Percentiles rank a stretch among this genome's conserved stretches.
These are phyloP conservation scores for Drosophila nr. perissopoda DNA, from an alignment of 2,888 invertebrate species.

Conservation along the genomic window DNA sequence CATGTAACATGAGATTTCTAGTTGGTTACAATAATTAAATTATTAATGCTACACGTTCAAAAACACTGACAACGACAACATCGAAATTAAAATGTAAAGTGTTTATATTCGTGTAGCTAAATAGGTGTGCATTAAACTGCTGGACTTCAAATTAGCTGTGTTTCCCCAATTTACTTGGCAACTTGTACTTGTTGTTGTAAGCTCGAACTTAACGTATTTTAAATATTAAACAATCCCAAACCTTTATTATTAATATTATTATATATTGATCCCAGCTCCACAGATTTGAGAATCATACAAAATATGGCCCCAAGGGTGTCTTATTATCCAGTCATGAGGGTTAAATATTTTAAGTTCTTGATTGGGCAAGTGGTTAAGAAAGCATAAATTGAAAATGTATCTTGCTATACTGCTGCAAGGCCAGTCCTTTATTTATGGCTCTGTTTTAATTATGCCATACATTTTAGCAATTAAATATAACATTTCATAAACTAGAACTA, in stretches of 20 bases:
- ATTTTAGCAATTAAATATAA: no score
- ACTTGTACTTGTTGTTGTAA: neutral
- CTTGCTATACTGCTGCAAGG: neutral
- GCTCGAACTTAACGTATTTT: neutral
- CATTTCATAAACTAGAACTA: neutral
- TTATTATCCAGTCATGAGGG: neutral
- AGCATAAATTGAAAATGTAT: neutral
- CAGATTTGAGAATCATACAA: neutral
- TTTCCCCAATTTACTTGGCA: neutral
- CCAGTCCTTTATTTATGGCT: neutral
- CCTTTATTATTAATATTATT: neutral
- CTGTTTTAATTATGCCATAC: neutral
- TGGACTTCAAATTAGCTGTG: neutral
- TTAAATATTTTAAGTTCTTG: neutral
- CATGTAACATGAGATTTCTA: conserved; percentile 29
- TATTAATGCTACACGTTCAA: conserved; percentile 12
- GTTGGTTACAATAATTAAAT: conserved; percentile 31
- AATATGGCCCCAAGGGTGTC: neutral
- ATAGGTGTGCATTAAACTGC: neutral
- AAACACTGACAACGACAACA: conserved; percentile 23
- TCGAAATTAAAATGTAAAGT: conserved; percentile 30
- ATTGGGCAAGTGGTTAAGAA: neutral
- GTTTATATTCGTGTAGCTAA: conserved; percentile 19
- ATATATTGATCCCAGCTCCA: neutral
- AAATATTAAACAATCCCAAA: neutral